phyloP scores from a whole-genome alignment of 2,797 vertebrate species.

The Phalloptychus januarius region DNA sequence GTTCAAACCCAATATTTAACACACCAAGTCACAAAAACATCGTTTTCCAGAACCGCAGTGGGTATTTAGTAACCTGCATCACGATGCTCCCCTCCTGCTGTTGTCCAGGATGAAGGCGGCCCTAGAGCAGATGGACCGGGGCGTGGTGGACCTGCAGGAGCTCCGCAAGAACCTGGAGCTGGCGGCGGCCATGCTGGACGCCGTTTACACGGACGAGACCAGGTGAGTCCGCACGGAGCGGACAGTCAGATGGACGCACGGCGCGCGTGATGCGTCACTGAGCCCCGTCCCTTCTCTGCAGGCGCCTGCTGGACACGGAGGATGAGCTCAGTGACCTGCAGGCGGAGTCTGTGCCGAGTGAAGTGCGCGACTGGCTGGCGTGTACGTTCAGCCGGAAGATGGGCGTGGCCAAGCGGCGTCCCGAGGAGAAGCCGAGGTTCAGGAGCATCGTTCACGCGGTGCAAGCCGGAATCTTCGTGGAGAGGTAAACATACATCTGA shows the following conservation, averaged over 20 bases:
- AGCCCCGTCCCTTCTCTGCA: slow-evolving; percentile 55
- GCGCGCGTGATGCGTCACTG: neutral
- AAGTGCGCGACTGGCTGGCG: slow-evolving; percentile 97
- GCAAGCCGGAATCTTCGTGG: slow-evolving; percentile 98
- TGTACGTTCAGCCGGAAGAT: slow-evolving; percentile 97
- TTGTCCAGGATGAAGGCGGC: slow-evolving; percentile 88
- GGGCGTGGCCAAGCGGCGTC: slow-evolving; percentile 90
- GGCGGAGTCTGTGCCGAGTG: slow-evolving; percentile 90
- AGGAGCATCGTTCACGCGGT: slow-evolving; percentile 97
- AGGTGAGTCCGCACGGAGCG: slow-evolving; percentile 73
- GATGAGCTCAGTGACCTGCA: slow-evolving; percentile 95
- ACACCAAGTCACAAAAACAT: no score
- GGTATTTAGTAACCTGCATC: neutral
- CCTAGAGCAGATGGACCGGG: slow-evolving; percentile 94
- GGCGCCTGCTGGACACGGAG: slow-evolving; percentile 92
- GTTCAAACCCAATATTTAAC: neutral
- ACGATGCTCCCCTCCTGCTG: neutral
- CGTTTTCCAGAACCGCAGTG: no score
- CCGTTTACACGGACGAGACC: slow-evolving; percentile 96
- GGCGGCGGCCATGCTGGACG: slow-evolving; percentile 93
- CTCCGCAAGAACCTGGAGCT: slow-evolving; percentile 96
- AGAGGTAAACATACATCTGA: slow-evolving; percentile 81
- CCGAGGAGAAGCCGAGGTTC: slow-evolving; percentile 96
- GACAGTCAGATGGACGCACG: neutral
- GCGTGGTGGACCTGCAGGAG: slow-evolving; percentile 90